Base-by-base conservation (phyloP, 30 jellyfish, hydroid and myxozoan species). In the Aurelia aurita region DNA sequence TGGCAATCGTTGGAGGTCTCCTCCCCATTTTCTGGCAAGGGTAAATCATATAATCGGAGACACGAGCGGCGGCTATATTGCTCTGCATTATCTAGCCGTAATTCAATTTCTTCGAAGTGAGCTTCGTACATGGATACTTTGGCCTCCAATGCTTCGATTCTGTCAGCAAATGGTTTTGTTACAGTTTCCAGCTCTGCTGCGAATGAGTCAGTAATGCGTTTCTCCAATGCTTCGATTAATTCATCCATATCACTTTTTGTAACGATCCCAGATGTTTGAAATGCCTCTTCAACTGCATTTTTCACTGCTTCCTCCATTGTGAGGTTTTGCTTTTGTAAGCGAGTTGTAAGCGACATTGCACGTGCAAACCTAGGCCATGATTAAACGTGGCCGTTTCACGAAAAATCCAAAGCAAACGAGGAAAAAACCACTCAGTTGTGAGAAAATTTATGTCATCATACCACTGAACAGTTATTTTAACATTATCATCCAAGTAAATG, bases 1-100 rank as follows among this genome's bases (percentile, higher is more conserved):
- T n/a, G 74, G 74, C 74, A 61, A 61, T 61, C 74, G 74, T 26
- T 61, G 74, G 74, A 21, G 13, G 74, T 61, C 21, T 61, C 74
- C 74, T 61, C 14, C 74, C 74, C 74, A 61, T 61, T 61, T 21
- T 61, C 74, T 61, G 74, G 74, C 21, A 61, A 26, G 13, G 74
- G 12, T 61, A 61, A 61, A 61, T 61, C 21, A 18, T 49, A 49
- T 18, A 49, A 49, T 12, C 61, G 61, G 18, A 61, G 74, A 26
- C 74, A 10, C 22, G 74, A 10, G 26, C 26, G 74, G 26, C 74
- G 74, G 21, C 74, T 61, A 61, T 61, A 61, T 21, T 61, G 74
- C 34, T 61, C 35, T 21, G 74, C 74, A 61, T 61, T 18, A 61
- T 61, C 74, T 23, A 61, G 74, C 35, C 21, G 13, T 61, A 61